These are phyloP conservation scores for Ectemnius lituratus DNA, from an alignment of 2,888 invertebrate genomes.

Conservation along the genomic window DNA sequence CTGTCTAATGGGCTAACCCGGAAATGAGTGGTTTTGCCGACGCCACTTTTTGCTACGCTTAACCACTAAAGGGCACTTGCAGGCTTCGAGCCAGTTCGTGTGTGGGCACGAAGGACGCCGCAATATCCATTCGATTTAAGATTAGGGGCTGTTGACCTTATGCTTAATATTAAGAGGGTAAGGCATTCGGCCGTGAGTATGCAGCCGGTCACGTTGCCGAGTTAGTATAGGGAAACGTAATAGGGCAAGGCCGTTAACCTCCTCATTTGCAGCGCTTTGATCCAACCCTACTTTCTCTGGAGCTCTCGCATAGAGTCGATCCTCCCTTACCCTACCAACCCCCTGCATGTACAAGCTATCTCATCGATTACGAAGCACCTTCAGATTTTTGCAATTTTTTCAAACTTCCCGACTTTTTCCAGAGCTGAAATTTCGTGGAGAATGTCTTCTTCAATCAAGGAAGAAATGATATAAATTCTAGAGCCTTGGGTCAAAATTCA, in stretches of 20 bases:
- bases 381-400: no score
- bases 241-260: conserved; percentile 61
- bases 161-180: conserved; percentile 50
- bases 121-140: conserved; percentile 34
- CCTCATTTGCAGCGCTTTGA: conserved; percentile 67
- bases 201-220: not conserved
- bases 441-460: no score
- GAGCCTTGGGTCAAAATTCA: no score
- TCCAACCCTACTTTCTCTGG: conserved; percentile 61
- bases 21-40: no score
- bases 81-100: no score
- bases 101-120: not conserved
- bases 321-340: conserved; percentile 36
- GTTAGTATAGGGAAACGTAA: conserved; percentile 51
- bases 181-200: conserved; percentile 19
- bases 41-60: no score
- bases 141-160: conserved; percentile 44
- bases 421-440: no score
- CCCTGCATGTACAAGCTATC: conserved; percentile 41
- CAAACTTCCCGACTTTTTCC: no score
- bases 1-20: no score
- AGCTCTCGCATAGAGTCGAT: conserved; percentile 23
- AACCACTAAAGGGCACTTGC: no score
- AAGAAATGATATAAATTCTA: no score
- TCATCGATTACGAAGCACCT: conserved; percentile 56